Percentiles rank a stretch among this genome's conserved stretches.
phyloP scores from a whole-genome alignment of 2,113 vertebrate genomes.

The Sminthopsis crassicaudata region DNA sequence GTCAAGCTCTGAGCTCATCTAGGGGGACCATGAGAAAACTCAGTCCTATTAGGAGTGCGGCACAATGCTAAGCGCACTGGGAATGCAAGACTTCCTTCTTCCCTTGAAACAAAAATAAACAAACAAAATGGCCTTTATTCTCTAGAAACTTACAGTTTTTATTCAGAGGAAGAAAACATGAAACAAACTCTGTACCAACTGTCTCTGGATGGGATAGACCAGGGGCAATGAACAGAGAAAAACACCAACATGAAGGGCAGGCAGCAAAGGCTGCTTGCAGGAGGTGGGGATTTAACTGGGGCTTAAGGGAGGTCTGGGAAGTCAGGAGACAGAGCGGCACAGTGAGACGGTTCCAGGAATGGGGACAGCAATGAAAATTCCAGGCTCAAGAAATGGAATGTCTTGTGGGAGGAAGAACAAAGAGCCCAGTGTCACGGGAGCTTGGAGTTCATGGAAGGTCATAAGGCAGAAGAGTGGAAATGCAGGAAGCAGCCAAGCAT shows the following conservation, averaged over 20 bases:
- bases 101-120: neutral
- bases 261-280: neutral
- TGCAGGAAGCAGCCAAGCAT: neutral
- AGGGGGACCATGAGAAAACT: neutral
- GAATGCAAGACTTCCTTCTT: neutral
- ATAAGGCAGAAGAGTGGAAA: neutral
- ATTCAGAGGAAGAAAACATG: neutral
- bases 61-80: neutral
- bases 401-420: neutral
- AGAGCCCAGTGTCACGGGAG: neutral
- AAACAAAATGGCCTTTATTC: neutral
- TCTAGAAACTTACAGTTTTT: neutral
- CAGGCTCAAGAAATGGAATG: neutral
- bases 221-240: neutral
- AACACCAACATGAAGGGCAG: neutral
- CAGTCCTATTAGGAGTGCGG: neutral
- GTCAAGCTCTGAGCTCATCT: neutral
- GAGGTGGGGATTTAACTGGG: neutral
- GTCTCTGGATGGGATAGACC: neutral
- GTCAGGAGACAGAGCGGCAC: neutral
- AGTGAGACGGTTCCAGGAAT: neutral
- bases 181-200: neutral
- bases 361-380: neutral
- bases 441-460: neutral
- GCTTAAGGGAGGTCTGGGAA: neutral